Base-by-base conservation (phyloP, 2,113 vertebrate species). In the Silurus glanis region DNA sequence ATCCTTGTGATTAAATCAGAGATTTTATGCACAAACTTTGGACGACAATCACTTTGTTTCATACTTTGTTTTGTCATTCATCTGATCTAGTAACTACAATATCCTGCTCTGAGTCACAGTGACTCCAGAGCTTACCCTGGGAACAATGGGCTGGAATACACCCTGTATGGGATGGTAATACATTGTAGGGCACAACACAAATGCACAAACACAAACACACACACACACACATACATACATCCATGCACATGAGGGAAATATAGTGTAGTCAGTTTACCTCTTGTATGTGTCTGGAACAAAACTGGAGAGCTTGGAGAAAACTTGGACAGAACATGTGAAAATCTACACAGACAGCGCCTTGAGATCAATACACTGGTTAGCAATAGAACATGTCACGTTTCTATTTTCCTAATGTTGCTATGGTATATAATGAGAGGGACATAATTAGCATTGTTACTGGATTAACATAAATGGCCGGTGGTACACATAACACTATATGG, bases 1-100 rank as follows among this genome's bases (percentile, higher is more conserved):
- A 79, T 67, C 59, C n/a, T 16, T 51, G 45, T 86, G 14, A 75
- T 86, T 74, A 45, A 82, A 64, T 84, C 47, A 49, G 49, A 67
- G 83, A 66, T 64, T 79, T 55, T 53, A 67, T 28, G 23, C 49
- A 55, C 25, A 67, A 76, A 75, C 49, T 0, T 84, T 59, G 37
- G n/a, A n/a, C 9, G 45, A 62, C 1, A 78, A 21, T 55, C 64
- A 45, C 47, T 78, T 85, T 85, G 45, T 45, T 47, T 21, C 28
- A 45, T 80, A 80, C 28, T 80, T 80, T 37, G 0, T 21, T 16
- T 37, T 59, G 28, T 21, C 56, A 45, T 80, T 80, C 28, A 59
- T 80, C 28, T 45, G 59, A 45, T 61, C 61, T 10, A 17, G 56
- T 45, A 37, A 59, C 14, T 16, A 37, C 0, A 61, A 61, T 47